Conservation (phyloP, 2,113 vertebrate species). For the Micromys minutus region DNA sequence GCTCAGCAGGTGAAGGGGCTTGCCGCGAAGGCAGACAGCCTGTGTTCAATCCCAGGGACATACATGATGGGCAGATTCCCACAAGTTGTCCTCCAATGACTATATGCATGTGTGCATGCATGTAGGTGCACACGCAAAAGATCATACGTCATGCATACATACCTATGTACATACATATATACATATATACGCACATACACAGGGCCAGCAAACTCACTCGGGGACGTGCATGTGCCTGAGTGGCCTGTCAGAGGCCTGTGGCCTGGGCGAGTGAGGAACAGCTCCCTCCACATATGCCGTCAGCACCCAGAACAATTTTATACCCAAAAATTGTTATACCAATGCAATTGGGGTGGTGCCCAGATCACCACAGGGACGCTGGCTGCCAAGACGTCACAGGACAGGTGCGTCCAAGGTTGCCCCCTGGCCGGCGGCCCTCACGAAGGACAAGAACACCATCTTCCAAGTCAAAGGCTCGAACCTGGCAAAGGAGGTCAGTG, state of each 20-base stretch:
- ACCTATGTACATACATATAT: not conserved
- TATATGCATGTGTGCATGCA: no score
- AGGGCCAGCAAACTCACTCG: not conserved
- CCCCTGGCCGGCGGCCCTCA: not conserved
- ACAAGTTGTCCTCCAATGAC: not conserved
- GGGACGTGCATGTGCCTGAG: not conserved
- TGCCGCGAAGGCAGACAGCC: not conserved
- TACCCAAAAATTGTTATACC: not conserved
- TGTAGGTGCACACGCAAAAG: no score
- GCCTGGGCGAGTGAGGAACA: not conserved
- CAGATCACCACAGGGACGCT: accelerated
- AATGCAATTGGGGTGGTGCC: accelerated
- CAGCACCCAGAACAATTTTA: not conserved
- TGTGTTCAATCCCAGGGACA: not conserved
- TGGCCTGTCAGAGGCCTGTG: not conserved
- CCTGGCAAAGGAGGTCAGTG: not conserved
- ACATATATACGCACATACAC: not conserved
- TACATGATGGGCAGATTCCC: not conserved
- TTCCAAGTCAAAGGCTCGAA: not conserved
- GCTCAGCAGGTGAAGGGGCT: not conserved
- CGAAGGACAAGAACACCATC: not conserved
- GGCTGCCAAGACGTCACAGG: not conserved
- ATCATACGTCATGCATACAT: not conserved
- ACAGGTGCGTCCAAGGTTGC: not conserved
- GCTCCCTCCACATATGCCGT: not conserved